A percentile compares a stretch with the other conserved stretches of the same genome.
Conservation (phyloP, 1,140 invertebrate species). For the Drosophila setifemur region DNA sequence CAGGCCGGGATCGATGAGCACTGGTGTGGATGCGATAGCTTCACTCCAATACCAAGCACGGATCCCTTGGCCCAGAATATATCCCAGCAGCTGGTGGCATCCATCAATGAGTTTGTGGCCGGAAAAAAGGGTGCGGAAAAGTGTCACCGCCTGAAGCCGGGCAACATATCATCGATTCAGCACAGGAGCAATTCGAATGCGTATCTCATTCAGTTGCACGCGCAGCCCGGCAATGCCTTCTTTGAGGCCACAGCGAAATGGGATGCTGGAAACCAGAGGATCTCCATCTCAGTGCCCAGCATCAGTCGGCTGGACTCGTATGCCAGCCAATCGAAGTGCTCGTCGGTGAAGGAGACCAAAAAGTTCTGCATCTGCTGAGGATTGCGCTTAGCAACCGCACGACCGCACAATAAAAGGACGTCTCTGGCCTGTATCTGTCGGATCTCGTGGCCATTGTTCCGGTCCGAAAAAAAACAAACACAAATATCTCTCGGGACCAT, state of each 20-base stretch:
- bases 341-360: conserved; percentile 82
- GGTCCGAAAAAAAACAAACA: no score
- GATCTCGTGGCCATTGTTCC: conserved; percentile 49
- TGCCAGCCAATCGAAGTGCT: conserved; percentile 83
- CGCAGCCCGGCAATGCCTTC: conserved; percentile 76
- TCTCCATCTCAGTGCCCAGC: conserved; percentile 60
- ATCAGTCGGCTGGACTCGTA: conserved; percentile 86
- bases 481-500: conserved; percentile 45
- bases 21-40: conserved; percentile 89
- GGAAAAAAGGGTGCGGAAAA: conserved; percentile 27
- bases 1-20: conserved; percentile 88
- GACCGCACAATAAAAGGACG: conserved; percentile 6
- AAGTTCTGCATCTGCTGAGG: conserved; percentile 84
- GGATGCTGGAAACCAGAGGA: conserved; percentile 46
- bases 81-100: conserved; percentile 83
- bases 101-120: conserved; percentile 75
- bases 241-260: conserved; percentile 85
- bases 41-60: conserved; percentile 75
- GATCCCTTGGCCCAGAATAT: conserved; percentile 61
- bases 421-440: conserved; percentile 15
- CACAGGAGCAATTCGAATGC: neutral
- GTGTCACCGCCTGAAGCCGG: conserved; percentile 23
- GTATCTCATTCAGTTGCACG: conserved; percentile 21
- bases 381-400: conserved; percentile 1
- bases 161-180: conserved; percentile 12